Evolutionary conservation across 1,140 invertebrate genomes (phyloP), one percentile per base, ranked within the genome.

Genomic region (Dendroctonus ponderosae): DNA sequence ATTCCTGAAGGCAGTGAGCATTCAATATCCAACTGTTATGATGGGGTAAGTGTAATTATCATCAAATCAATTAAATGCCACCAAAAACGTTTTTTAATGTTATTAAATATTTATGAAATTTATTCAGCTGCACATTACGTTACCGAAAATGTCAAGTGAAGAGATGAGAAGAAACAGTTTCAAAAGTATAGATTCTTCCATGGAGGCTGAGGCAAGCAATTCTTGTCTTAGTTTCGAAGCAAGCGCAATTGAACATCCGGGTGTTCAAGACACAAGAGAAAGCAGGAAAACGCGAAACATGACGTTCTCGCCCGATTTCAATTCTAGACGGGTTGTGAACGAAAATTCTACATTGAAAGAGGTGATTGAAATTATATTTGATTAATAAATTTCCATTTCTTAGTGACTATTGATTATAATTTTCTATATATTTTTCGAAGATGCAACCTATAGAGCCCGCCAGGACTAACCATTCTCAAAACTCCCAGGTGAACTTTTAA

Each of bases 311-410:
- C 60, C 60, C 9, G 7, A 42, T 14, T 38, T 40, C 6, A 62
- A 62, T 62, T 62, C 60, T 14, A 62, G 26, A 26, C 60, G 15
- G 43, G 49, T 42, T n/a, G 51, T 14, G 60, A 42, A 40, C 38
- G 7, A 8, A 40, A 8, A 12, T 41, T 26, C 37, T 11, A 38
- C 39, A 40, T 38, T 39, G 7, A n/a, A 7, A 38, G 39, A 14
- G 7, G 41, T 44, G 9, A 58, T 12, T 44, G 5, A 41, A 3
- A 26, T 26, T 26, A 26, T 26, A 26, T 26, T 26, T 26, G 26
- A 26, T 26, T 26, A 26, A 26, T 26, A 26, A 26, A 26, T 26
- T 26, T 26, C 26, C 26, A 26, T 26, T 26, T 26, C 26, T 26
- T 26, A 26, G 1, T 26, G 26, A 26, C 26, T 26, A 26, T 26